Base-by-base conservation (phyloP, 2,113 vertebrate species). In the Prochilodus magdalenae region DNA sequence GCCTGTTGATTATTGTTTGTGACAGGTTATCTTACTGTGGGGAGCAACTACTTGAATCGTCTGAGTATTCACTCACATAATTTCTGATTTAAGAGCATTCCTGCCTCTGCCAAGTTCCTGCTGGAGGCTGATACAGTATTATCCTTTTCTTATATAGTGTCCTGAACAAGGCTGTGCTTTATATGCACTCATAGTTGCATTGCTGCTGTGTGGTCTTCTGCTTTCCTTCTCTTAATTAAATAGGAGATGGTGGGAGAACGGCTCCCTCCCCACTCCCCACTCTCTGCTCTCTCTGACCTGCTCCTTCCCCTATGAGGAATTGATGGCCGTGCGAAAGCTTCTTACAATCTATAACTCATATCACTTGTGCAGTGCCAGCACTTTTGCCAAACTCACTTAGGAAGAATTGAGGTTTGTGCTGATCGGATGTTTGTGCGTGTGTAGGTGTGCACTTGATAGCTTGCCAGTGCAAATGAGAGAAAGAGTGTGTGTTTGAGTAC, bases 311-410 rank as follows among this genome's bases (percentile, higher is more conserved):
- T 70, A 60, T 59, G 30, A 57, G 57, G 57, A 82, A 87, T 89
- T 80, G 69, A 87, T 88, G 82, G 79, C 29, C 18, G 44, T 24
- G 75, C 65, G 79, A 77, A 72, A 82, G 77, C 62, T 81, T 70
- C 67, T 82, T 78, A 83, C 83, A 86, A 88, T 88, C 81, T 85
- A 86, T 85, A 81, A 81, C 85, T 86, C 73, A 49, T 77, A 75
- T 88, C 82, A 83, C 75, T 83, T 86, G 80, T 87, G 84, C 85
- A 83, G 47, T 84, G 87, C 82, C 73, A 84, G 85, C 88, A 83
- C 78, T 88, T 85, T 78, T 63, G 57, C 73, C 77, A 79, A 84
- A 87, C 81, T 87, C 87, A 82, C 80, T 87, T 86, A 84, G 83
- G 80, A 83, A 78, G 69, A 16, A 22, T 67, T 71, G 74, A 62